A percentile compares a stretch with the other conserved stretches of the same genome.
Conservation (phyloP, 2,797 vertebrate genomes). For the Semaprochilodus insignis region DNA sequence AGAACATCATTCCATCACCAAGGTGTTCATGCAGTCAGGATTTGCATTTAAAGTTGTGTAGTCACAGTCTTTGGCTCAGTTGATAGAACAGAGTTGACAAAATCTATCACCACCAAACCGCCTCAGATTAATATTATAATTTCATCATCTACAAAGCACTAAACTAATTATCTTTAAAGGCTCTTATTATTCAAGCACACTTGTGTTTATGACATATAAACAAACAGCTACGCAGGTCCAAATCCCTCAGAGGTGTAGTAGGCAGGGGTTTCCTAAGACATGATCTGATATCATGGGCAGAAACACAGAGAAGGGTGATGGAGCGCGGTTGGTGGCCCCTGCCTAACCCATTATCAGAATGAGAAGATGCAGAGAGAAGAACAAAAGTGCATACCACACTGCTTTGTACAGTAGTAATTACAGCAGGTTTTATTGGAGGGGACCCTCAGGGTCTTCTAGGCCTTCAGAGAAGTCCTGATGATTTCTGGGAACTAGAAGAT, state of each 20-base stretch:
- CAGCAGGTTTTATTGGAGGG: not conserved
- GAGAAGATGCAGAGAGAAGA: not conserved
- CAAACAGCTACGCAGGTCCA: not conserved
- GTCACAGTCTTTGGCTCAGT: not conserved
- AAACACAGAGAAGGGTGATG: constrained; percentile 7
- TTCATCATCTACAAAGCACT: not conserved
- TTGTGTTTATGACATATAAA: constrained; percentile 8
- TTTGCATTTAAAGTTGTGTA: too few relatives aligned
- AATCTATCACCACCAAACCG: not conserved
- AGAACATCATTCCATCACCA: too few relatives aligned
- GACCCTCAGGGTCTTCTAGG: too few relatives aligned
- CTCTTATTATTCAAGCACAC: not conserved
- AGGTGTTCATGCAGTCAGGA: too few relatives aligned
- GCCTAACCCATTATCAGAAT: not conserved
- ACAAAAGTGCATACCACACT: constrained; percentile 2
- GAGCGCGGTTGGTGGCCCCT: not conserved
- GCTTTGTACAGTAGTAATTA: not conserved
- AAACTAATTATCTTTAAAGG: constrained; percentile 7
- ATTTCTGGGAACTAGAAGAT: not conserved
- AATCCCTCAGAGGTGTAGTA: not conserved
- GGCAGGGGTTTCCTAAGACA: constrained; percentile 20
- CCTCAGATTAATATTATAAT: not conserved
- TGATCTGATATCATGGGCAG: constrained; percentile 4
- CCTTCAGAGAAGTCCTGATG: too few relatives aligned
- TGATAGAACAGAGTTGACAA: not conserved